Base-by-base conservation (phyloP, 2,888 invertebrate species). In the Parnassius smintheus region DNA sequence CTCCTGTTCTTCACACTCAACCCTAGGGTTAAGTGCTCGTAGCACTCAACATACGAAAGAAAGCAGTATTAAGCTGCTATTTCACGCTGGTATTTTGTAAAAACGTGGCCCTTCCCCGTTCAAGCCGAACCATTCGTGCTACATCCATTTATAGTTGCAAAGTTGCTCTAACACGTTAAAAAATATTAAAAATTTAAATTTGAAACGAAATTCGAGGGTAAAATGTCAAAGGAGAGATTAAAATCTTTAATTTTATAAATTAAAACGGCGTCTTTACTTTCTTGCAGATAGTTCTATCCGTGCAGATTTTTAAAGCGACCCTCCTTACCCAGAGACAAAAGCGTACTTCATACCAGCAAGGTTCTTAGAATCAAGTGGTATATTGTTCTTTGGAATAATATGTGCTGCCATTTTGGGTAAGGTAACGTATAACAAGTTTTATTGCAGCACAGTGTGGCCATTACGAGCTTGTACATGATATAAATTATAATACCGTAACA, bases 321-420 rank as follows among this genome's bases (percentile, higher is more conserved):
- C 48, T 56, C 41, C 61, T 56, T 41, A 52, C 25, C 46, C 22
- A 35, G 52, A 41, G 22, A 56, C 61, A 56, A 62, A 60, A 61
- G 61, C 49, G 60, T 56, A 52, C 61, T 57, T 62, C 60, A 41
- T 56, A 61, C 52, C 52, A 48, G 35, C 66, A 60, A 65, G 63
- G 66, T 64, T 60, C 64, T 68, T 53, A 54, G 57, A 62, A 56
- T 64, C 64, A 66, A 69, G 69, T 64, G 64, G 67, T 56, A 67
- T 63, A 72, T 75, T 75, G 74, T 75, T 75, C 72, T 70, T 68
- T 68, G 66, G 68, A 66, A 73, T 75, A 75, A 75, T 75, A 68
- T 69, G 64, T 63, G 66, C 58, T 69, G 70, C 71, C 74, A 74
- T 74, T 73, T 73, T 71, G 69, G 53, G 64, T 58, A 49, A 58